A percentile compares a stretch with the other conserved stretches of the same genome.
phyloP scores from a whole-genome alignment of 2,797 vertebrate genomes.

The Onychomys torridus region DNA sequence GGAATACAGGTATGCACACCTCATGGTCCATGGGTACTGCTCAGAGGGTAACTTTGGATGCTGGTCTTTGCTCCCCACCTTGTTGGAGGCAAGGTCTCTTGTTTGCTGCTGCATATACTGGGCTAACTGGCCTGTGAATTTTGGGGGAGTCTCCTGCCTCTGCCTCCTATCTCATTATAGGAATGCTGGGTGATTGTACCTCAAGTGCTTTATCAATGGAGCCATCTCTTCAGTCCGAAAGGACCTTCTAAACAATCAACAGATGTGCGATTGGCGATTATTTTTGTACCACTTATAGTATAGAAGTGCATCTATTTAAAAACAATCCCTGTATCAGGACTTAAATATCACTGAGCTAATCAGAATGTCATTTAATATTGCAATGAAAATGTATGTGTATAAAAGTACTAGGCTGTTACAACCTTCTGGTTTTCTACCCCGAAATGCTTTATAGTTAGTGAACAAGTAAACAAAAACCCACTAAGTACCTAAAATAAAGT shows the following conservation, averaged over 20 bases:
- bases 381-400: neutral
- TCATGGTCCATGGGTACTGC: neutral
- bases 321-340: neutral
- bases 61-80: neutral
- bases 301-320: constrained; percentile 28
- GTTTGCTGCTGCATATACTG: neutral
- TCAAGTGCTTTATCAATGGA: neutral
- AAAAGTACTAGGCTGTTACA: neutral
- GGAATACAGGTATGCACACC: neutral
- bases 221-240: neutral
- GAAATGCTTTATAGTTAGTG: neutral
- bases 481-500: neutral
- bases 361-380: neutral
- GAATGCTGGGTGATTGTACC: neutral
- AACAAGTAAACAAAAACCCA: neutral
- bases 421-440: neutral
- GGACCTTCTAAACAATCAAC: neutral
- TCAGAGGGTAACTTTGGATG: neutral
- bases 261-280: neutral
- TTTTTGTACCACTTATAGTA: constrained; percentile 22
- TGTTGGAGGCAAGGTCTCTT: neutral
- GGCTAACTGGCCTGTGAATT: neutral
- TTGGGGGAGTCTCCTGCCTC: neutral
- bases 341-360: neutral
- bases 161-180: neutral